A percentile compares a stretch with the other conserved stretches of the same genome.
Conservation (phyloP, 2,888 invertebrate species). For the Prosopocoilus inquinatus region DNA sequence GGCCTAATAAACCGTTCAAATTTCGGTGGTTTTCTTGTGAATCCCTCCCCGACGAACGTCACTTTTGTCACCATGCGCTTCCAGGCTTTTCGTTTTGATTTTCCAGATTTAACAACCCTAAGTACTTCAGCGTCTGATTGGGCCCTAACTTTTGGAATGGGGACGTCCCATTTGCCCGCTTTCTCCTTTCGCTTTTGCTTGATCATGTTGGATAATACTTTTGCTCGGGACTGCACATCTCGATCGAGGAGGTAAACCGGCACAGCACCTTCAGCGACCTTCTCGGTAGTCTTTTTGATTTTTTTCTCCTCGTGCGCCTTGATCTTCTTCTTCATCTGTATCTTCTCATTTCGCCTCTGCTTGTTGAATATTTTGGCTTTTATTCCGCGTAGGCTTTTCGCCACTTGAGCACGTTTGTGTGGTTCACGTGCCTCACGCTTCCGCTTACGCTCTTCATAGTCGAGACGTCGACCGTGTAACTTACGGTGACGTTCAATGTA, state of each 20-base stretch:
- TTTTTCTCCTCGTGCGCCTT: constrained; percentile 96
- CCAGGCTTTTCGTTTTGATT: constrained; percentile 94
- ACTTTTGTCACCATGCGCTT: constrained; percentile 99
- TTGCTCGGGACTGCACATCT: constrained; percentile 90
- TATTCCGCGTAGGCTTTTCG: constrained; percentile 88
- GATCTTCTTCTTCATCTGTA: constrained; percentile 98
- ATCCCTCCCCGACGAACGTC: constrained; percentile 95
- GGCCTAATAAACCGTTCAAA: constrained; percentile 98
- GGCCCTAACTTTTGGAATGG: constrained; percentile 96
- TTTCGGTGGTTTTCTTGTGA: constrained; percentile 98
- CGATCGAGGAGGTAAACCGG: constrained; percentile 97
- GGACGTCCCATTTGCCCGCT: constrained; percentile 99
- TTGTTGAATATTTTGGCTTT: constrained; percentile 98
- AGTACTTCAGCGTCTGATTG: constrained; percentile 97
- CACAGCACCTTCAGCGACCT: constrained; percentile 85
- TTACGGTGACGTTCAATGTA: constrained; percentile 98
- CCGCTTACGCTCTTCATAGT: constrained; percentile 95
- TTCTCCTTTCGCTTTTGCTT: constrained; percentile 99
- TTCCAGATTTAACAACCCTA: constrained; percentile 87
- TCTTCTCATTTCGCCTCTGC: constrained; percentile 94
- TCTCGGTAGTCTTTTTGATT: constrained; percentile 77
- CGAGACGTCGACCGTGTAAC: constrained; percentile 91
- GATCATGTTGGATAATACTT: constrained; percentile 97
- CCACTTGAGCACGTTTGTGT: constrained; percentile 87
- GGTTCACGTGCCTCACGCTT: constrained; percentile 95